Evolutionary conservation across 2,888 invertebrate species (phyloP).

Genomic region (Xestia xanthographa): DNA sequence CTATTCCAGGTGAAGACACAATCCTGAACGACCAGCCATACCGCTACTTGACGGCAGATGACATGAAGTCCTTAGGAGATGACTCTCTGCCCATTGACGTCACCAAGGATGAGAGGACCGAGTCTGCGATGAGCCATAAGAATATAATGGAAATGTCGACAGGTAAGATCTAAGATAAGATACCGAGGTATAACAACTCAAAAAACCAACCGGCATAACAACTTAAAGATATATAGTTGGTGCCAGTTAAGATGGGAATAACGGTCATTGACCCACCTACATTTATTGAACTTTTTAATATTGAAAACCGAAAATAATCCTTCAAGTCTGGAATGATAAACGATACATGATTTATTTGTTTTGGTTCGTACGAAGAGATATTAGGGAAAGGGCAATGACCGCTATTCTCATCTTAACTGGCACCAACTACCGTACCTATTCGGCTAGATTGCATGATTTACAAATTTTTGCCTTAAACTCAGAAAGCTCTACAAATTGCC

Average conservation of each 20-base stretch:
- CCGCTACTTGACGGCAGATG: conserved; percentile 97
- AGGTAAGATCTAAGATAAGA: conserved; percentile 71
- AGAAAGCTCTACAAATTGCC: not conserved
- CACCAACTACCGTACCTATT: too few relatives aligned
- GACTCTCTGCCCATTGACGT: conserved; percentile 98
- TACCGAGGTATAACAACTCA: not conserved
- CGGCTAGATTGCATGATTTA: not conserved
- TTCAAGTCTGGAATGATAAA: too few relatives aligned
- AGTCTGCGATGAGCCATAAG: conserved; percentile 91
- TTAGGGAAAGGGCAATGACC: too few relatives aligned
- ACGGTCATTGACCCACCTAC: too few relatives aligned
- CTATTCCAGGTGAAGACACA: conserved; percentile 95
- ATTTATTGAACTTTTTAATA: too few relatives aligned
- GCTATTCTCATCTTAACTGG: too few relatives aligned
- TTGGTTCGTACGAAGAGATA: too few relatives aligned
- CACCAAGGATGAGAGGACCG: conserved; percentile 96
- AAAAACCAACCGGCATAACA: too few relatives aligned
- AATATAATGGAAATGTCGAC: conserved; percentile 89
- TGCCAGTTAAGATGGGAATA: too few relatives aligned
- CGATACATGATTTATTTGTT: too few relatives aligned
- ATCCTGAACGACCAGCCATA: conserved; percentile 97
- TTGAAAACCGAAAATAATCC: too few relatives aligned
- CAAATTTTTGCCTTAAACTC: too few relatives aligned
- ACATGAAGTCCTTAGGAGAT: conserved; percentile 98
- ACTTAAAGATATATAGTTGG: not conserved